Evolutionary conservation across 2,113 vertebrate species (phyloP).

Genomic region (Engraulis encrasicolus): DNA sequence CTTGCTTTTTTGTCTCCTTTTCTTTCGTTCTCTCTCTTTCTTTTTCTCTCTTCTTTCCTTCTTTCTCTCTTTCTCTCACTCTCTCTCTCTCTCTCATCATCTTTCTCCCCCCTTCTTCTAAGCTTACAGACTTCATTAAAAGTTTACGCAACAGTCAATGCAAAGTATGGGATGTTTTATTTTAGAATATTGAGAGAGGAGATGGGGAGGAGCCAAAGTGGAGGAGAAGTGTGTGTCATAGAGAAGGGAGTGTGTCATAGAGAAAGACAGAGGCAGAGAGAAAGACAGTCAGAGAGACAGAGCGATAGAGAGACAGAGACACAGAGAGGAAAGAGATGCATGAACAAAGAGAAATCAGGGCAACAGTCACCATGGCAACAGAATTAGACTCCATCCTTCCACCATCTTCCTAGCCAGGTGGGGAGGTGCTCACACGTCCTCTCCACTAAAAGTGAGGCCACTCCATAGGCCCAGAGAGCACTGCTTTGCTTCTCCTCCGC

Average conservation of each 20-base stretch:
- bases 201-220: neutral
- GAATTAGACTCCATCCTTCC: conserved; percentile 20
- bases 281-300: neutral
- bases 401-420: conserved; percentile 25
- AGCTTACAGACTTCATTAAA: neutral
- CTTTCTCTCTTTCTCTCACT: neutral
- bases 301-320: neutral
- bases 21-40: neutral
- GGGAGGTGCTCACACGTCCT: conserved; percentile 28
- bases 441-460: conserved; percentile 36
- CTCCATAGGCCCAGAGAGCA: neutral
- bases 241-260: neutral
- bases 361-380: conserved; percentile 52
- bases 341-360: conserved; percentile 43
- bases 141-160: neutral
- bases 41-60: neutral
- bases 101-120: no score
- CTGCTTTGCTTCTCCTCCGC: neutral
- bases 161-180: conserved; percentile 32
- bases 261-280: conserved; percentile 30
- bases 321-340: neutral
- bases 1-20: neutral
- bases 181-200: neutral
- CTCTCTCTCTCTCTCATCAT: neutral
- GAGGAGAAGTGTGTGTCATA: no score